These are phyloP conservation scores for Austrolebias charrua DNA, from an alignment of 2,797 vertebrate genomes.

Conservation along the genomic window DNA sequence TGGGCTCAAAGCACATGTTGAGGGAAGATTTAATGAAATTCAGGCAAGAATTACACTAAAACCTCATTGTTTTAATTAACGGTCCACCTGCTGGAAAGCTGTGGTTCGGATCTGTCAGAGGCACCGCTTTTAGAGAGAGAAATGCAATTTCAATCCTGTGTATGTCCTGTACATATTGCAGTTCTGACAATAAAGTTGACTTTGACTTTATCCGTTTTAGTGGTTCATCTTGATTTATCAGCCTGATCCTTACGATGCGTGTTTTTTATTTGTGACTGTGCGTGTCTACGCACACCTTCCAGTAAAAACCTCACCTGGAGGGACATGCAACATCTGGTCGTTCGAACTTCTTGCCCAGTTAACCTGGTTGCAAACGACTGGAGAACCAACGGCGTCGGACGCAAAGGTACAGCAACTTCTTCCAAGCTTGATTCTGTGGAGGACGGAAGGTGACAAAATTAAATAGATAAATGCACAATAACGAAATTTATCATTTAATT, in stretches of 20 bases:
- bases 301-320: constrained; percentile 98
- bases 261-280: constrained; percentile 4
- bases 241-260: constrained; percentile 9
- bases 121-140: constrained; percentile 30
- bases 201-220: constrained; percentile 47
- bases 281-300: constrained; percentile 17
- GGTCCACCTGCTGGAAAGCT: constrained; percentile 37
- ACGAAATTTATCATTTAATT: too few relatives aligned
- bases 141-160: too few relatives aligned
- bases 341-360: constrained; percentile 90
- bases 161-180: too few relatives aligned
- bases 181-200: too few relatives aligned
- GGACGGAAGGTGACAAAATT: constrained; percentile 14
- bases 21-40: constrained; percentile 15
- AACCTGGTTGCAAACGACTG: constrained; percentile 93
- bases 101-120: constrained; percentile 17
- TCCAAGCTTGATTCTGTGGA: constrained; percentile 17
- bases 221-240: constrained; percentile 21
- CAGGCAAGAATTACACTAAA: constrained; percentile 3
- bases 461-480: too few relatives aligned
- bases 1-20: constrained; percentile 24
- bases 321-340: constrained; percentile 99
- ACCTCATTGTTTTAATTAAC: constrained; percentile 37
- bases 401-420: constrained; percentile 84
- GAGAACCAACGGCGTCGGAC: constrained; percentile 93